Percentiles rank a stretch among this genome's conserved stretches.
Conservation (phyloP, 2,113 vertebrate species). For the Salvelinus fontinalis region DNA sequence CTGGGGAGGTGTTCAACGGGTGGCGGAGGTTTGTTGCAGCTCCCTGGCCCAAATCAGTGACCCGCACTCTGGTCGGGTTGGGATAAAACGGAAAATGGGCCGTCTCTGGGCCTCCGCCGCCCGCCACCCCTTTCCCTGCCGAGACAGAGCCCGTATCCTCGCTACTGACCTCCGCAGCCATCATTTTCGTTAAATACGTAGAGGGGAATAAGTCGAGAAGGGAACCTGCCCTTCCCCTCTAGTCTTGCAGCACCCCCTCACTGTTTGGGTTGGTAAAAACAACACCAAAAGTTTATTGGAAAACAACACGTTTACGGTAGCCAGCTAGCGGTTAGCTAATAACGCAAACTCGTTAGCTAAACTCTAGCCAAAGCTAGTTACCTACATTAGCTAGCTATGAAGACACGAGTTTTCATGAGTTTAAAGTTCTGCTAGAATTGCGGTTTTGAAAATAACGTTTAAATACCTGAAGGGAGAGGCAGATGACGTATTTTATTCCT, state of each 20-base stretch:
- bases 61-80: constrained; percentile 60
- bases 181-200: constrained; percentile 70
- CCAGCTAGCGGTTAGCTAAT: constrained; percentile 40
- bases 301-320: constrained; percentile 42
- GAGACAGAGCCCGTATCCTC: constrained; percentile 82
- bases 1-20: constrained; percentile 64
- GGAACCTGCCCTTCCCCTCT: constrained; percentile 74
- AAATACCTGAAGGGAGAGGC: constrained; percentile 20
- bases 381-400: constrained; percentile 31
- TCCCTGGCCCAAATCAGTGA: constrained; percentile 61
- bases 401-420: constrained; percentile 73
- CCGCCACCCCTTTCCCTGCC: constrained; percentile 53
- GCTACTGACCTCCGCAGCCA: constrained; percentile 86
- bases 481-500: constrained; percentile 20
- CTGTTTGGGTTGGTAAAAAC: constrained; percentile 59
- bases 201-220: constrained; percentile 66
- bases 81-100: constrained; percentile 70
- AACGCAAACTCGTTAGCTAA: background rate
- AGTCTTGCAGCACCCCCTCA: constrained; percentile 47
- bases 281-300: constrained; percentile 65
- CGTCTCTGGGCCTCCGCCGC: constrained; percentile 76
- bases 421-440: constrained; percentile 59
- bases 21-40: constrained; percentile 51
- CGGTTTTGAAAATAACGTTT: constrained; percentile 12
- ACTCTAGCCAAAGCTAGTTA: constrained; percentile 31